Evolutionary conservation across 1,140 invertebrate species (phyloP).

Genomic region (Bombus cullumanus): DNA sequence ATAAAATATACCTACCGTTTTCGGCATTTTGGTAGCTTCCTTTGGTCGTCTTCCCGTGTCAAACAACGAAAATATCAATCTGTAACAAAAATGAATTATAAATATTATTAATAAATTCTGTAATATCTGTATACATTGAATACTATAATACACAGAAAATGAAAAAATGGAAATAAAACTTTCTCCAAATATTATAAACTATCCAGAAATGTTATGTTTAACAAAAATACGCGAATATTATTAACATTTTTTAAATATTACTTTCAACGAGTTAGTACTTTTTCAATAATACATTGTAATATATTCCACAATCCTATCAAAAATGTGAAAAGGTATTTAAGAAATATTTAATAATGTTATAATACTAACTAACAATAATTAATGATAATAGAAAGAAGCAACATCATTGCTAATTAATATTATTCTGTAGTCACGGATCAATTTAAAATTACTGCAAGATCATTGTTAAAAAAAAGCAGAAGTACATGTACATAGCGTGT

Average conservation of each 20-base stretch:
- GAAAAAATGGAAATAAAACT: neutral
- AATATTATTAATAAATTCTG: neutral
- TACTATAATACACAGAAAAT: neutral
- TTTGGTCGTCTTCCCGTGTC: slow-evolving; percentile 48
- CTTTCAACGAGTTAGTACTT: neutral
- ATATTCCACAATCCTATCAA: neutral
- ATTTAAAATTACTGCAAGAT: neutral
- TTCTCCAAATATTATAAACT: neutral
- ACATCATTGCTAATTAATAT: neutral
- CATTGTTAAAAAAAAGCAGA: slow-evolving; percentile 9
- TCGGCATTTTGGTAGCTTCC: slow-evolving; percentile 77
- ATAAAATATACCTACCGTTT: slow-evolving; percentile 71
- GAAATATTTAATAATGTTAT: neutral
- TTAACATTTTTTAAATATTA: neutral
- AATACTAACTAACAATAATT: neutral
- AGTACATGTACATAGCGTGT: neutral
- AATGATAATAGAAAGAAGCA: neutral
- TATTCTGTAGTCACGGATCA: neutral
- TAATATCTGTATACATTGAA: neutral
- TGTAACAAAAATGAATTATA: slow-evolving; percentile 72
- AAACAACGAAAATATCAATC: slow-evolving; percentile 55
- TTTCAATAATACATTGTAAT: neutral
- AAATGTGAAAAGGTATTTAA: neutral
- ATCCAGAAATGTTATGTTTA: neutral
- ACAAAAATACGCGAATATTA: neutral